phyloP scores from a whole-genome alignment of 1,140 invertebrate species.

The Drosophila ironensis region DNA sequence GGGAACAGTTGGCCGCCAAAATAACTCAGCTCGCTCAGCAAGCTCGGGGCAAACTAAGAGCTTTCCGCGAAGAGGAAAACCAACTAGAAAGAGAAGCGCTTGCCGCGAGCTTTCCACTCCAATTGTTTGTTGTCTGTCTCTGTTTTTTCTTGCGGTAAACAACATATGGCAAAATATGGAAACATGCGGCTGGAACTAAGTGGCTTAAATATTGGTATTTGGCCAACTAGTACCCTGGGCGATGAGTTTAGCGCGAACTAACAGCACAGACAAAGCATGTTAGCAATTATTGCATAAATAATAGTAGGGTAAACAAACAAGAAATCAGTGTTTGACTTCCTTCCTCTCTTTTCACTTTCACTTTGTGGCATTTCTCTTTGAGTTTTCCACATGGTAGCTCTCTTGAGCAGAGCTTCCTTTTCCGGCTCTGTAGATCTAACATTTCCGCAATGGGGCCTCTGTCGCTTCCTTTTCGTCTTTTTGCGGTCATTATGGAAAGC shows the following conservation, averaged over 20 bases:
- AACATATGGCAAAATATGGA: constrained; percentile 46
- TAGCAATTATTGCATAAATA: constrained; percentile 23
- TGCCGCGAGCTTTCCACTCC: constrained; percentile 16
- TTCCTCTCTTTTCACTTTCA: constrained; percentile 33
- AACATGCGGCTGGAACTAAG: constrained; percentile 25
- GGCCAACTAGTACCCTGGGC: not conserved
- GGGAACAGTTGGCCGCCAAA: constrained; percentile 29
- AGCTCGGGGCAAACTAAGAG: constrained; percentile 15
- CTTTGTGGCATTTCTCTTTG: constrained; percentile 7
- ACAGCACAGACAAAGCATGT: constrained; percentile 1
- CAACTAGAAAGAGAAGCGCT: not conserved
- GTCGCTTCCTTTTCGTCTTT: not conserved
- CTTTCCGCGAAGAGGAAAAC: not conserved
- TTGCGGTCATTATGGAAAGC: constrained; percentile 5
- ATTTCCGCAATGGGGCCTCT: not conserved
- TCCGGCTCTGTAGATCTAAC: constrained; percentile 12
- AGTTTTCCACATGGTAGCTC: not conserved
- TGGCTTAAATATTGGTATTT: constrained; percentile 32
- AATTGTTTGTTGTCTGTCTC: constrained; percentile 16
- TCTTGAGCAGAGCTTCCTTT: constrained; percentile 27
- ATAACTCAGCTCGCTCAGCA: constrained; percentile 11
- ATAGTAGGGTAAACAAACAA: not conserved
- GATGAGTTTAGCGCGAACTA: constrained; percentile 9
- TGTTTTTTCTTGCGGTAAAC: constrained; percentile 20
- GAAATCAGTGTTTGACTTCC: not conserved